Conservation (phyloP, 2,113 vertebrate genomes). For the Tupaia tana region DNA sequence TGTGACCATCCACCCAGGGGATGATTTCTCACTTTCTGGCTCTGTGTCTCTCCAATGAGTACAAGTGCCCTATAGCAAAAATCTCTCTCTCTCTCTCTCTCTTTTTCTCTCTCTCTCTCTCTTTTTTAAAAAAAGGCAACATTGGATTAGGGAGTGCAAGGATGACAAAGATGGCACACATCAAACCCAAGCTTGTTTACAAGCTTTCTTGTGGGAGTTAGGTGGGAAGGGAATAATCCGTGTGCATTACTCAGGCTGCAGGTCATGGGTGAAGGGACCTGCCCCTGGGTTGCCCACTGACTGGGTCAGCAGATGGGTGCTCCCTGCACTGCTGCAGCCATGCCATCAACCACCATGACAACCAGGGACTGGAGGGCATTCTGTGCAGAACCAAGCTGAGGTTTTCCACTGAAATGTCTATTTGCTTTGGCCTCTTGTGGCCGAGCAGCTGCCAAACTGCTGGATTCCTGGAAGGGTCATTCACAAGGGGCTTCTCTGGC, state of each 20-base stretch:
- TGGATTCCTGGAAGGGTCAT: constrained; percentile 2
- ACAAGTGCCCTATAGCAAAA: too few relatives aligned
- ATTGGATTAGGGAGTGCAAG: neutral
- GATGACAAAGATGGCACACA: fast-evolving
- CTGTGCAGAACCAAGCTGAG: neutral
- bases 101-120: too few relatives aligned
- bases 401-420: too few relatives aligned
- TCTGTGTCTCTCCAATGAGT: too few relatives aligned
- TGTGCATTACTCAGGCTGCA: fast-evolving
- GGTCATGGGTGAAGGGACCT: neutral
- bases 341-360: fast-evolving
- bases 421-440: neutral
- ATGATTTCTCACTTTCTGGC: too few relatives aligned
- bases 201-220: neutral
- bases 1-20: too few relatives aligned
- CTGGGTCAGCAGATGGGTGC: neutral
- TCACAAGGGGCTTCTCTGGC: constrained; percentile 63
- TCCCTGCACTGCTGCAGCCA: fast-evolving
- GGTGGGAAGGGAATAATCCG: neutral
- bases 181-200: neutral
- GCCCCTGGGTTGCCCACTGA: neutral
- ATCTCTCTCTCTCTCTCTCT: too few relatives aligned
- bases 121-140: neutral
- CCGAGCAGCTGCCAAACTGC: neutral
- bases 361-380: neutral